These are phyloP conservation scores for Charina bottae DNA, from an alignment of 2,113 vertebrate genomes.

Conservation along the genomic window DNA sequence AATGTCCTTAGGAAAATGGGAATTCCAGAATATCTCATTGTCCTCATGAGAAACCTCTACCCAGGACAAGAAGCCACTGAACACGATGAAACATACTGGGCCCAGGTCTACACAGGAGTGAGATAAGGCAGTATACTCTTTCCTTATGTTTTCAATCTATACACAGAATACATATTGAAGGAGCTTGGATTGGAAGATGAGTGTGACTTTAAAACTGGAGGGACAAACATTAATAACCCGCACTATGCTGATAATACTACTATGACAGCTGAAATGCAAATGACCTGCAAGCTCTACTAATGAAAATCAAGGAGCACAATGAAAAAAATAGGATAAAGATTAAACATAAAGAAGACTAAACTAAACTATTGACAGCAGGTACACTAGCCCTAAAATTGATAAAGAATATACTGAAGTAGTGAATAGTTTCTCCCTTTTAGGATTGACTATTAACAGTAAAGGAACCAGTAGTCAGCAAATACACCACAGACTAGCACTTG, in stretches of 20 bases:
- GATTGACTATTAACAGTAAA: not conserved
- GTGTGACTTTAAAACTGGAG: not conserved
- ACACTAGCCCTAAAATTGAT: not conserved
- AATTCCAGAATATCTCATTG: not conserved
- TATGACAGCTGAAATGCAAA: not conserved
- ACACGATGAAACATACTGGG: not conserved
- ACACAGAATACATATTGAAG: not conserved
- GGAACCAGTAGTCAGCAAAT: not conserved
- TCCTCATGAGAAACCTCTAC: not conserved
- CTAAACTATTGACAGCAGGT: not conserved
- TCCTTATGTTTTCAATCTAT: not conserved
- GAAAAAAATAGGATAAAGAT: not conserved
- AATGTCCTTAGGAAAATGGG: not conserved
- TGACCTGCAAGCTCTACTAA: not conserved
- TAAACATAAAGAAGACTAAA: not conserved
- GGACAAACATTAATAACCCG: not conserved
- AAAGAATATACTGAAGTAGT: not conserved
- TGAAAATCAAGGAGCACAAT: not conserved
- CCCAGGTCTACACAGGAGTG: not conserved
- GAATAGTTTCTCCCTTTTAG: not conserved
- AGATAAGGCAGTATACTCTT: not conserved
- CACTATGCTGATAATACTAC: not conserved
- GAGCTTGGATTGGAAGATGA: not conserved
- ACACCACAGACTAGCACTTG: not conserved
- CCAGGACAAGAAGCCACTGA: not conserved